Conservation (phyloP, 2,113 vertebrate species). For the Colistium nudipinnis region DNA sequence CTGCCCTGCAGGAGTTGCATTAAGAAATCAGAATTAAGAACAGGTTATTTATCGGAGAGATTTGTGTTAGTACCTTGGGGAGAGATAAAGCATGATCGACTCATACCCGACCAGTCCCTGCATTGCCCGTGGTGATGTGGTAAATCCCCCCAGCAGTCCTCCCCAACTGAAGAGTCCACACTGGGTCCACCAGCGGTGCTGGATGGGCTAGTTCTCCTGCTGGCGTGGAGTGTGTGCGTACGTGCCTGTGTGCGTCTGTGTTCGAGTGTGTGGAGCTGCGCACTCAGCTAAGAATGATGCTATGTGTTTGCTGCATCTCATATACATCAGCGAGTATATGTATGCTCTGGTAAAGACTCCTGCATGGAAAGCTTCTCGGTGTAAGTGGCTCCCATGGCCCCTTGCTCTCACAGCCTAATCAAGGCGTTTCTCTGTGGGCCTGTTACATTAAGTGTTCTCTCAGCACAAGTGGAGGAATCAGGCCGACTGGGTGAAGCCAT, state of each 20-base stretch:
- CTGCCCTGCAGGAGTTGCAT: conserved; percentile 76
- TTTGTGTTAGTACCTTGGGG: conserved; percentile 73
- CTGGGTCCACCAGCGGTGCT: conserved; percentile 66
- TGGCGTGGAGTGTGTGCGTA: conserved; percentile 39
- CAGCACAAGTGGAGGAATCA: conserved; percentile 85
- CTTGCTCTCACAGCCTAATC: conserved; percentile 80
- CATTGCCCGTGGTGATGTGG: conserved; percentile 65
- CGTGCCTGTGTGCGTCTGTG: conserved; percentile 18
- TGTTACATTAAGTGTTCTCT: conserved; percentile 84
- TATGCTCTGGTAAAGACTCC: conserved; percentile 68
- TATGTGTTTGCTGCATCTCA: conserved; percentile 50
- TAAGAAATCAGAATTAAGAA: conserved; percentile 80
- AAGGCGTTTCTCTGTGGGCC: conserved; percentile 80
- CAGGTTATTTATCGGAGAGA: conserved; percentile 78
- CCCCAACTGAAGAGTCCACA: conserved; percentile 66
- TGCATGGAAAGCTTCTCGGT: conserved; percentile 74
- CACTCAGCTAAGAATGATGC: conserved; percentile 47
- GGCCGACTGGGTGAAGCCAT: conserved; percentile 81
- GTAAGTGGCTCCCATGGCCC: conserved; percentile 82
- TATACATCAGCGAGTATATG: conserved; percentile 41
- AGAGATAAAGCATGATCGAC: conserved; percentile 79
- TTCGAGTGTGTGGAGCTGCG: conserved; percentile 7
- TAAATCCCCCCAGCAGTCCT: conserved; percentile 66
- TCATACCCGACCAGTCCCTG: conserved; percentile 63
- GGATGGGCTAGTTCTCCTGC: conserved; percentile 58